Evolutionary conservation across 2,797 vertebrate genomes (phyloP), one percentile per base, ranked within the genome.

Genomic region (Epinephelus coioides): DNA sequence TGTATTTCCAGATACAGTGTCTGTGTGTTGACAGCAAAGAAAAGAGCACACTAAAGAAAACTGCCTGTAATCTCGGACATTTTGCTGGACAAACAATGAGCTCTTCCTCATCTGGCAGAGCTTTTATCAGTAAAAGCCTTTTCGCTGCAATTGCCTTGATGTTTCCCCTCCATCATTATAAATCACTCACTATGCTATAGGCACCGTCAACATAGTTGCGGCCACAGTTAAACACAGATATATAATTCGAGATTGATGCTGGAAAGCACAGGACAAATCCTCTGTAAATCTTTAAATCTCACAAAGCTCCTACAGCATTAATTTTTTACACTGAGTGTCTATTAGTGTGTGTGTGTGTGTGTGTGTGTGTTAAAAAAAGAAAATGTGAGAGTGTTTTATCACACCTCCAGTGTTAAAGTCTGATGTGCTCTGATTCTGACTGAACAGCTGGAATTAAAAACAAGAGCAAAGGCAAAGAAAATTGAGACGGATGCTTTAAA

Each of bases 401-500:
- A 71, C 49, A 69, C 43, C 56, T 27, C 7, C 11, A 18, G 17
- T 53, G 23, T 40, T 38, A 23, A 54, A 62, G 27, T 69, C 54
- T 78, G 30, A 69, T 56, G 21, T 55, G 40, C 44, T 78, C 64
- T 55, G 13, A 3, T 43, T 65, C 34, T 38, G 21, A 67, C 47
- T 47, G 14, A 76, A 66, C 50, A 70, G 71, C 49, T 67, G 57
- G 66, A 51, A 71, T 65, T 50, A 60, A 79, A 73, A 74, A 55
- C 11, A 53, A 62, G 44, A 68, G 17, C 9, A 54, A 59, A 80
- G 21, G 43, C 25, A 69, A 78, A 78, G 19, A 66, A 7, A 83
- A 65, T 9, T 21, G 34, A 64, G 53, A 83, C 59, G 15, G 44
- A 81, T 60, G 75, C 59, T 79, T 77, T 73, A 59, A 79, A 81